These are phyloP conservation scores for Pseudorectes ferrugineus DNA, from an alignment of 2,113 vertebrate species.

Conservation along the genomic window DNA sequence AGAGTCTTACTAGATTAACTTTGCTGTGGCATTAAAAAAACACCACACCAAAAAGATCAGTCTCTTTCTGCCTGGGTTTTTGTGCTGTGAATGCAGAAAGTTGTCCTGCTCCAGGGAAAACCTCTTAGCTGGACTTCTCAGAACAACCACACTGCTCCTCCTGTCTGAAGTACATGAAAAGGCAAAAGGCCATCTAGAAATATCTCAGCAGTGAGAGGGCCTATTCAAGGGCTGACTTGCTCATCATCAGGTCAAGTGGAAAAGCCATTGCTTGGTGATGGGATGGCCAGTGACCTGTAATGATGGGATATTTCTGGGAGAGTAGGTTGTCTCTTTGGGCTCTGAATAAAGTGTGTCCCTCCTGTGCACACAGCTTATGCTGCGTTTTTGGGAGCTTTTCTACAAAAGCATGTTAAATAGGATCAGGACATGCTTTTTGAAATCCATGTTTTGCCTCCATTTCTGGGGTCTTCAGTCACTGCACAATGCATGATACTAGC, in stretches of 20 bases:
- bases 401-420: not conserved
- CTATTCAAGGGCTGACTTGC: not conserved
- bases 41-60: not conserved
- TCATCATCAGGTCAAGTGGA: not conserved
- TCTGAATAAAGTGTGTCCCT: not conserved
- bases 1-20: not conserved
- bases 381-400: not conserved
- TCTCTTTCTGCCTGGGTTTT: not conserved
- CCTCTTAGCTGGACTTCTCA: not conserved
- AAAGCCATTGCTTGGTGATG: not conserved
- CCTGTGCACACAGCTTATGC: not conserved
- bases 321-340: not conserved
- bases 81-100: not conserved
- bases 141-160: not conserved
- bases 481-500: not conserved
- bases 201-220: not conserved
- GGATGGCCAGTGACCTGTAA: not conserved
- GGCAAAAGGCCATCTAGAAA: not conserved
- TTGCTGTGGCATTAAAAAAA: not conserved
- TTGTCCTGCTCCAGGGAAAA: not conserved
- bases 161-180: not conserved
- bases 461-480: not conserved
- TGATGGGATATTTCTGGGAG: not conserved
- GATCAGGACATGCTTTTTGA: not conserved
- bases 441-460: rapidly evolving